These are phyloP conservation scores for Diadema setosum DNA, from an alignment of 35 echinoderm and acorn worm genomes.

Conservation along the genomic window DNA sequence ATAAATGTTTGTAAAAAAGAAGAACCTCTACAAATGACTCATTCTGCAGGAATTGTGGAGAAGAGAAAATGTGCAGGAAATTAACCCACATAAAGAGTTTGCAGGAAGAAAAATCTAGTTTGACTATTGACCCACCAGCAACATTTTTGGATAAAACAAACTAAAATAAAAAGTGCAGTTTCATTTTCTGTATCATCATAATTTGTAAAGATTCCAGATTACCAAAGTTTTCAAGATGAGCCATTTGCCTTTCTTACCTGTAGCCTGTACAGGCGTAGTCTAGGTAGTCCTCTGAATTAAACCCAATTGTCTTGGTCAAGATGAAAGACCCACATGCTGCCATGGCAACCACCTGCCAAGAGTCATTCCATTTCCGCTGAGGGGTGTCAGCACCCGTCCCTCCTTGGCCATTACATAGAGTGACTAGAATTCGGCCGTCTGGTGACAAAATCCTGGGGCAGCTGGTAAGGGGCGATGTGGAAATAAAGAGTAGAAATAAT, in stretches of 20 bases:
- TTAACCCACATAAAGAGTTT: no score
- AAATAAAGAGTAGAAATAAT: background rate
- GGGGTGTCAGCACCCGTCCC: constrained; percentile 82
- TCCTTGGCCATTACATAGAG: constrained; percentile 92
- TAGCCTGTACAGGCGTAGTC: constrained; percentile 74
- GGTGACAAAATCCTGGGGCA: constrained; percentile 20
- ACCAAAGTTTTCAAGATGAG: background rate
- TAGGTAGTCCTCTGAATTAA: constrained; percentile 2
- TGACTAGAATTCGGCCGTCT: constrained; percentile 53
- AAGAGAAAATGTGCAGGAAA: no score
- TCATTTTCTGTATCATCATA: no score
- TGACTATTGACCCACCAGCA: no score
- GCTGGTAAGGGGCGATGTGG: background rate
- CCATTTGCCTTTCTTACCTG: constrained; percentile 29
- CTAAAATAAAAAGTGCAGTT: no score
- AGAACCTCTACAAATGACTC: no score
- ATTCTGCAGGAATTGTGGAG: no score
- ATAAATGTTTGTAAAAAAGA: no score
- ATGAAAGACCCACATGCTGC: constrained; percentile 85
- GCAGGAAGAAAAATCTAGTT: no score
- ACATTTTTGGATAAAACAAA: no score
- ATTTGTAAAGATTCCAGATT: no score
- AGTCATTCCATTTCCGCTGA: constrained; percentile 74
- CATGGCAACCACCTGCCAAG: constrained; percentile 95
- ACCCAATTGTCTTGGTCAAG: constrained; percentile 45